These are phyloP conservation scores for Drepana arcuata DNA, from an alignment of 1,140 invertebrate genomes.

Conservation along the genomic window DNA sequence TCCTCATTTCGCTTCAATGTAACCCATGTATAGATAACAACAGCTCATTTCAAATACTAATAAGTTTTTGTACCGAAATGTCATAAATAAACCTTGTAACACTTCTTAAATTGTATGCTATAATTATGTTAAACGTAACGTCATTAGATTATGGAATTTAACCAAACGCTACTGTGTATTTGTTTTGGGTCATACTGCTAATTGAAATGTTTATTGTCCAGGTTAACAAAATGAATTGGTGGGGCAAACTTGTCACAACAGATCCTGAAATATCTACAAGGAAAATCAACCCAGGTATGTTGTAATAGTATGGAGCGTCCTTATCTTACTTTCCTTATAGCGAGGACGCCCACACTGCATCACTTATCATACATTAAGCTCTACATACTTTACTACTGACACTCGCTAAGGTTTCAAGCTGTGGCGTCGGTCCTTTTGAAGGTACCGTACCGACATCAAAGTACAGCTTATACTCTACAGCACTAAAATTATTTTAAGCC, in stretches of 20 bases:
- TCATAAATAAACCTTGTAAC: constrained; percentile 35
- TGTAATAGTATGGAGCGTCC: too few species aligned
- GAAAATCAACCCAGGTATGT: constrained; percentile 91
- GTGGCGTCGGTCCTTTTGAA: too few species aligned
- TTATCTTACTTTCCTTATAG: too few species aligned
- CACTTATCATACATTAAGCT: too few species aligned
- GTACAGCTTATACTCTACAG: too few species aligned
- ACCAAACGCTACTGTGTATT: constrained; percentile 12
- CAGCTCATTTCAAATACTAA: neutral
- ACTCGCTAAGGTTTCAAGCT: too few species aligned
- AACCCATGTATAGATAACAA: neutral
- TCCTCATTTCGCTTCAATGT: neutral
- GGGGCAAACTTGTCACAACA: constrained; percentile 88
- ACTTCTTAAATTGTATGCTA: constrained; percentile 26
- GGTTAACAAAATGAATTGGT: constrained; percentile 99
- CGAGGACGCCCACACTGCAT: too few species aligned
- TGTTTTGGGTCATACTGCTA: too few species aligned
- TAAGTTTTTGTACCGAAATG: constrained; percentile 19
- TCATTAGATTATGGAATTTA: too few species aligned
- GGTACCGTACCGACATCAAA: too few species aligned
- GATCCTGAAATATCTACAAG: constrained; percentile 98
- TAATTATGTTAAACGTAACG: constrained; percentile 30
- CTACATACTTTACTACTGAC: too few species aligned
- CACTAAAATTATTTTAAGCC: too few species aligned
- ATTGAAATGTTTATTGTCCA: constrained; percentile 67